Evolutionary conservation across 2,888 invertebrate species (phyloP).

Genomic region (Drosophila leonis): DNA sequence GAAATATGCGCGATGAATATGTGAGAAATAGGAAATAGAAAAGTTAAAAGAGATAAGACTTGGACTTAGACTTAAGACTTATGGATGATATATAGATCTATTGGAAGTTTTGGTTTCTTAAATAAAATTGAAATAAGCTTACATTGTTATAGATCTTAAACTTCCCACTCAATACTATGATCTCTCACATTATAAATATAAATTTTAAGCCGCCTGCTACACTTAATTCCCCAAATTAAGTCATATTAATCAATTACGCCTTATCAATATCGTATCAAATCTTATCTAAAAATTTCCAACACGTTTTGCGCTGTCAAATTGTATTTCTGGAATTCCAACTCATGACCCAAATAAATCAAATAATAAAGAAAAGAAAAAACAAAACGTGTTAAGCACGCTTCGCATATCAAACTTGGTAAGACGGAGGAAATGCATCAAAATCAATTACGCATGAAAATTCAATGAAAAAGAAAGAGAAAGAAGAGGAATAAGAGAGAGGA

Average conservation of each 20-base stretch:
- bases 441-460: slow-evolving; percentile 79
- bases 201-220: background rate
- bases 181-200: too few relatives aligned
- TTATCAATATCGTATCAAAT: slow-evolving; percentile 16
- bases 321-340: slow-evolving; percentile 35
- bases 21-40: background rate
- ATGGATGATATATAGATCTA: background rate
- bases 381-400: slow-evolving; percentile 68
- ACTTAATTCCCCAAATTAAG: background rate
- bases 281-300: slow-evolving; percentile 21
- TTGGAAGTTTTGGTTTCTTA: background rate
- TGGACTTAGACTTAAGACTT: background rate
- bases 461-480: slow-evolving; percentile 18
- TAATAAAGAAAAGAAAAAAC: background rate
- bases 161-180: too few relatives aligned
- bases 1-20: background rate
- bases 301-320: slow-evolving; percentile 4
- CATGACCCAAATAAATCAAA: slow-evolving; percentile 66
- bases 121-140: too few relatives aligned
- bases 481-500: background rate
- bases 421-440: slow-evolving; percentile 63
- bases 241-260: slow-evolving; percentile 24
- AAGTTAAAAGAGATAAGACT: background rate
- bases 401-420: slow-evolving; percentile 49
- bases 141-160: too few relatives aligned